These are phyloP conservation scores for Amphipyra tragopoginis DNA, from an alignment of 2,888 invertebrate genomes.

Conservation along the genomic window DNA sequence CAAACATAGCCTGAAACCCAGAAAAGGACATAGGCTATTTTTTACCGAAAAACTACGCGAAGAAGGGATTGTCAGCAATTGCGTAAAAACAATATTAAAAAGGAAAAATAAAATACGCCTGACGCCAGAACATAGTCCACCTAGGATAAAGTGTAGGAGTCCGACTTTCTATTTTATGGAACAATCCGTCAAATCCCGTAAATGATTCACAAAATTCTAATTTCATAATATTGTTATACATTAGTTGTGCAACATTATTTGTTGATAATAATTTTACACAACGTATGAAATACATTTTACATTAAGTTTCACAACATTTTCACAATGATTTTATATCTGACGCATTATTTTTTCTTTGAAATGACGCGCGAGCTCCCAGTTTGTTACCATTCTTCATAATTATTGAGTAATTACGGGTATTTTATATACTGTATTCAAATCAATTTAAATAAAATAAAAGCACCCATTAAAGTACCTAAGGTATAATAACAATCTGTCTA, in stretches of 20 bases:
- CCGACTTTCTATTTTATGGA: neutral
- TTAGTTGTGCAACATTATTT: conserved; percentile 8
- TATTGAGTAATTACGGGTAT: neutral
- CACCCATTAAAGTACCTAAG: neutral
- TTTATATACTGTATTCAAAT: neutral
- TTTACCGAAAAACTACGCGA: too few relatives aligned
- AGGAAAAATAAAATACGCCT: too few relatives aligned
- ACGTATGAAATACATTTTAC: conserved; percentile 19
- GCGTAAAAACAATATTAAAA: too few relatives aligned
- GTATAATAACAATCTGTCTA: neutral
- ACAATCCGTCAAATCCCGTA: neutral
- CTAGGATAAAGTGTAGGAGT: too few relatives aligned
- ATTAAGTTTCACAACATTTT: conserved; percentile 38
- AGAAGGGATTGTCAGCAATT: too few relatives aligned
- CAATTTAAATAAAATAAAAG: neutral
- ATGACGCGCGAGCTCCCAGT: conserved; percentile 16
- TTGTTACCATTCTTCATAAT: conserved; percentile 23
- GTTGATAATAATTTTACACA: conserved; percentile 20
- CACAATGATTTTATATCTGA: conserved; percentile 20
- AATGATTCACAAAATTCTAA: neutral
- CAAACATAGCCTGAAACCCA: too few relatives aligned
- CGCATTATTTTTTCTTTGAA: conserved; percentile 22
- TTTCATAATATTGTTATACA: neutral
- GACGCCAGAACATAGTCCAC: too few relatives aligned
- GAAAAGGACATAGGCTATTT: too few relatives aligned